Base-by-base conservation (phyloP, 2,797 vertebrate genomes). In the Paratrypauchen microcephalus region DNA sequence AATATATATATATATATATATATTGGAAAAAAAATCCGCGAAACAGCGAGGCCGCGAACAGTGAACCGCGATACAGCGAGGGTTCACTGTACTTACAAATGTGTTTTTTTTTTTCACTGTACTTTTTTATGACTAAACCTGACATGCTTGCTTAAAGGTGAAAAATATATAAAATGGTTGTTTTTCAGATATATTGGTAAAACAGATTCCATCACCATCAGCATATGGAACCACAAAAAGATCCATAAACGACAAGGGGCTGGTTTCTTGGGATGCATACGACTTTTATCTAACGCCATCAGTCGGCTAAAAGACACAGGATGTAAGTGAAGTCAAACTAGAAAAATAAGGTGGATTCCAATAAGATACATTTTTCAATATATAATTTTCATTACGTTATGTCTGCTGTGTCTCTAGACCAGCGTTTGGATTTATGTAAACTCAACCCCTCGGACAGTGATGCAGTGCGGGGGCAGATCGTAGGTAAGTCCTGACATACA, bases 211-310 rank as follows among this genome's bases (percentile, higher is more conserved):
- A 97, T 99, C 91, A 99, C 97, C 80, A 97, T 99, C 93, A 98
- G 97, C 12, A 95, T 99, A 85, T 99, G 97, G 97, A 99, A 99
- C 93, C 97, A 99, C 88, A 99, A 98, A 92, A 99, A 99, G 93
- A 98, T 99, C 85, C 97, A 99, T 89, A 98, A 98, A 91, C 96
- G 97, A 75, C 97, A 99, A 91, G 97, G 97, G 71, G 97, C 96
- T 4, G 97, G 97, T 84, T 99, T 99, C 92, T 93, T 98, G 89
- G 97, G 97, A 87, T 98, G 97, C 16, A 96, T 98, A 89, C 93
- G 97, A 74, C 95, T 99, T 86, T 95, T 98, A 75, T 98, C 97
- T 77, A 98, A 98, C 3, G 95, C 96, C 78, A 96, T 99, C 95
- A 99, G 97, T 93, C 94, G 97, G 87, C 90, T 98, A 84, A 99